Base-by-base conservation (phyloP, 2,888 invertebrate genomes). In the Fissipunctia ypsillon region DNA sequence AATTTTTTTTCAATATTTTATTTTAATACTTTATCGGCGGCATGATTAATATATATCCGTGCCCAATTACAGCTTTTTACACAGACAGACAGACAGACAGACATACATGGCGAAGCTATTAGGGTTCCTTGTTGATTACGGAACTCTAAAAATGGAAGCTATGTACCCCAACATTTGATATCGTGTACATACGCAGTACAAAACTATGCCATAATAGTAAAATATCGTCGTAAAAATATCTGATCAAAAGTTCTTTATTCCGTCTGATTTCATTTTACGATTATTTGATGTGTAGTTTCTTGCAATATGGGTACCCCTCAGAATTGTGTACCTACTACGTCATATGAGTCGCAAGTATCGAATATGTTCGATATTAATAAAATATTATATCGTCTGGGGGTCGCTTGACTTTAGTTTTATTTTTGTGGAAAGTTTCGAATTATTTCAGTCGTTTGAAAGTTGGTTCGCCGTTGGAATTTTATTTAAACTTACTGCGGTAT, bases 251-350 rank as follows among this genome's bases (percentile, higher is more conserved):
- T 85, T 81, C 83, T 81, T 78, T 78, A 83, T 85, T 81, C 76
- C 72, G 38, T 68, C 67, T 77, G 80, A 82, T 86, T 86, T 78
- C 75, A 72, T 82, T 87, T 86, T 80, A 86, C 70, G 84, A 84
- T 75, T 76, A 73, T 88, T 86, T 86, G 77, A 84, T 80, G 70
- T 74, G 75, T 72, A 81, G 77, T 81, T 72, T 71, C 72, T 65
- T 70, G 70, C 57, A 80, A 77, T 74, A 72, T 14, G 83, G 63
- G 60, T 45, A 54, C 50, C 72, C 67, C 63, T 79, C 63, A 50
- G 66, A 65, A 69, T 65, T 69, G 71, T 84, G 56, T 72, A 80
- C 45, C n/a, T 12, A 64, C 28, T 28, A 45, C 31, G 50, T 54
- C 63, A 43, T 69, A 59, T 25, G 19, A 19, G 54, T 19, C 19